These are phyloP conservation scores for Contarinia nasturtii DNA, from an alignment of 1,140 invertebrate genomes.

Conservation along the genomic window DNA sequence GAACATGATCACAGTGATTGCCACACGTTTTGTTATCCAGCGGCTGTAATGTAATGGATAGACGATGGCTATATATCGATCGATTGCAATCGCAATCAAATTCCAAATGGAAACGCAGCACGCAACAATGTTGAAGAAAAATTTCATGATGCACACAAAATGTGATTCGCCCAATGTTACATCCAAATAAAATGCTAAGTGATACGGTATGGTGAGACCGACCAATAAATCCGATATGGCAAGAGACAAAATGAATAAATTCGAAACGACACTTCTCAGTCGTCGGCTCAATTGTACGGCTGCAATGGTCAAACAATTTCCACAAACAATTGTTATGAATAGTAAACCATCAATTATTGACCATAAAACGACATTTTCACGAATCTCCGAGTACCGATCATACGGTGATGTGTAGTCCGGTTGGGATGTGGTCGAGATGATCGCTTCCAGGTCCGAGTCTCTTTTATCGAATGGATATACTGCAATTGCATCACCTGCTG, in stretches of 20 bases:
- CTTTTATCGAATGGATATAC: too few species aligned
- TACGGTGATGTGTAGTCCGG: too few species aligned
- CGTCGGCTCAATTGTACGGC: conserved; percentile 43
- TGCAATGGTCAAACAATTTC: conserved; percentile 50
- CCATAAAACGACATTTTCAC: conserved; percentile 23
- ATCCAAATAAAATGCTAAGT: conserved; percentile 46
- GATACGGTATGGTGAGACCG: conserved; percentile 49
- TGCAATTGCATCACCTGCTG: background rate
- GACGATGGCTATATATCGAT: conserved; percentile 65
- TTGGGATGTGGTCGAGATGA: background rate
- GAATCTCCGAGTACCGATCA: background rate
- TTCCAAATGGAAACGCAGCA: conserved; percentile 62
- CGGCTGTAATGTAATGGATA: conserved; percentile 53
- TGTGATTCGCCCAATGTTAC: conserved; percentile 32
- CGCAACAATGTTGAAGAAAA: conserved; percentile 47
- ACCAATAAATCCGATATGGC: conserved; percentile 54
- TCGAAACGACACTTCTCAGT: conserved; percentile 40
- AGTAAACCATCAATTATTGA: conserved; percentile 38
- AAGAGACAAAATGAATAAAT: conserved; percentile 51
- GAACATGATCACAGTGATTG: conserved; percentile 32
- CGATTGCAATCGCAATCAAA: conserved; percentile 62
- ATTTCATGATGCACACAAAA: conserved; percentile 41
- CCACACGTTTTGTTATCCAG: conserved; percentile 40
- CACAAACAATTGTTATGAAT: conserved; percentile 39
- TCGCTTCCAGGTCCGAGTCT: too few species aligned